phyloP scores from a whole-genome alignment of 2,797 vertebrate genomes.

The Antrozous pallidus region DNA sequence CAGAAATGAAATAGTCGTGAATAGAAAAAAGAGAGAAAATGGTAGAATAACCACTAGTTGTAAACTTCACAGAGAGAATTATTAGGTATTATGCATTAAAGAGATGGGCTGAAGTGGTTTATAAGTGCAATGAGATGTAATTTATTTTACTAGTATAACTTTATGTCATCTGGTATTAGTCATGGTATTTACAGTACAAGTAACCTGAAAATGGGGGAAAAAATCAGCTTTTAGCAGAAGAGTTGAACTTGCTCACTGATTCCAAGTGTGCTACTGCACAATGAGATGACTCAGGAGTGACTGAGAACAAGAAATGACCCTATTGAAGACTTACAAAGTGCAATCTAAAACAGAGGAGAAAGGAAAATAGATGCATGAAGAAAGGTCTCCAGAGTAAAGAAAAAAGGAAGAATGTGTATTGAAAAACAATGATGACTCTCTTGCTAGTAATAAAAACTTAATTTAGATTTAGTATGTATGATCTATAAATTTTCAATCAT shows the following conservation, averaged over 20 bases:
- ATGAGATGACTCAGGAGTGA: not conserved
- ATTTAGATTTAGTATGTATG: not conserved
- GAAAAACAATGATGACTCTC: not conserved
- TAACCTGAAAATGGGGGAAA: constrained; percentile 70
- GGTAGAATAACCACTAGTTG: not conserved
- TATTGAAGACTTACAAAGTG: not conserved
- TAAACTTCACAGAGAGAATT: not conserved
- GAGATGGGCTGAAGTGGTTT: constrained; percentile 51
- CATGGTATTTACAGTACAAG: constrained; percentile 17
- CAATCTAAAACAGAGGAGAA: not conserved
- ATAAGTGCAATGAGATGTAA: constrained; percentile 60
- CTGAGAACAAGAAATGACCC: constrained; percentile 62
- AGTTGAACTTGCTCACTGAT: constrained; percentile 60
- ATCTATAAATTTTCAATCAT: not conserved
- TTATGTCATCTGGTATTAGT: constrained; percentile 69
- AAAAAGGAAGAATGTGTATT: not conserved
- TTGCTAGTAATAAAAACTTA: constrained; percentile 9
- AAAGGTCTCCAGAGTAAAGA: not conserved
- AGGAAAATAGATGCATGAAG: not conserved
- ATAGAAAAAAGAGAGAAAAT: not conserved
- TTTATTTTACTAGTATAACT: constrained; percentile 75
- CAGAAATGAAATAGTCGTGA: not conserved
- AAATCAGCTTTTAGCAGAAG: constrained; percentile 72
- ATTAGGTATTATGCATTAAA: constrained; percentile 16
- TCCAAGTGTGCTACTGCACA: constrained; percentile 3